Conservation (phyloP, 2,888 invertebrate species). For the Strigamia maritima region DNA sequence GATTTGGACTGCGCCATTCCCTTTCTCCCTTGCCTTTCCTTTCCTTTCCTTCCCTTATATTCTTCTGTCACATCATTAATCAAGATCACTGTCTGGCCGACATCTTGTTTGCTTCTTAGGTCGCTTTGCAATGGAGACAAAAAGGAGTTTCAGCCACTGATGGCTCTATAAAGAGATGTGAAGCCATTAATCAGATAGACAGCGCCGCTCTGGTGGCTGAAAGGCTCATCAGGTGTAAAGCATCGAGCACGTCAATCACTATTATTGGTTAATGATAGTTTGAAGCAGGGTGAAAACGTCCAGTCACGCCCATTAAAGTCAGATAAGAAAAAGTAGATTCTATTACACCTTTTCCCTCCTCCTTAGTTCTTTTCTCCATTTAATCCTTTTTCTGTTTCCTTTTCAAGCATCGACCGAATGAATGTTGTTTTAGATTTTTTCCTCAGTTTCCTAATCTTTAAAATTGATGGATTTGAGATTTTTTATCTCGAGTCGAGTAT, state of each 20-base stretch:
- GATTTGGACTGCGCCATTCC: background rate
- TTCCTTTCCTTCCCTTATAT: background rate
- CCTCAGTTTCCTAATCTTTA: background rate
- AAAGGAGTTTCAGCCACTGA: conserved; percentile 5
- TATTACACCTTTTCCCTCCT: background rate
- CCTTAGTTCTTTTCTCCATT: background rate
- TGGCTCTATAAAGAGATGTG: conserved; percentile 14
- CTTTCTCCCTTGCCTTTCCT: background rate
- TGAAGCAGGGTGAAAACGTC: background rate
- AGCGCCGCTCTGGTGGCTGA: conserved; percentile 18
- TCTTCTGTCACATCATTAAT: conserved; percentile 18
- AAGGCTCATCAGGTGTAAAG: background rate
- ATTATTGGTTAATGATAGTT: conserved; percentile 25
- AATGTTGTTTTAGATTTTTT: background rate
- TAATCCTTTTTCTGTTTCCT: background rate
- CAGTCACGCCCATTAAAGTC: conserved; percentile 17
- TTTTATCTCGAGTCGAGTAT: background rate
- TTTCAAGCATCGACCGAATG: background rate
- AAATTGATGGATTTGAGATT: conserved; percentile 12
- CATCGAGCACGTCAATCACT: background rate
- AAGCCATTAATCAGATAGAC: conserved; percentile 19
- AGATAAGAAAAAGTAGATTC: background rate
- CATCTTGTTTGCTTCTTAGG: conserved; percentile 12
- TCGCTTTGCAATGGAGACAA: conserved; percentile 20
- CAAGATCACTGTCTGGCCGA: conserved; percentile 7